Evolutionary conservation across 2,888 invertebrate genomes (phyloP), one percentile per base, ranked within the genome.

Genomic region (Phlogophora meticulosa): DNA sequence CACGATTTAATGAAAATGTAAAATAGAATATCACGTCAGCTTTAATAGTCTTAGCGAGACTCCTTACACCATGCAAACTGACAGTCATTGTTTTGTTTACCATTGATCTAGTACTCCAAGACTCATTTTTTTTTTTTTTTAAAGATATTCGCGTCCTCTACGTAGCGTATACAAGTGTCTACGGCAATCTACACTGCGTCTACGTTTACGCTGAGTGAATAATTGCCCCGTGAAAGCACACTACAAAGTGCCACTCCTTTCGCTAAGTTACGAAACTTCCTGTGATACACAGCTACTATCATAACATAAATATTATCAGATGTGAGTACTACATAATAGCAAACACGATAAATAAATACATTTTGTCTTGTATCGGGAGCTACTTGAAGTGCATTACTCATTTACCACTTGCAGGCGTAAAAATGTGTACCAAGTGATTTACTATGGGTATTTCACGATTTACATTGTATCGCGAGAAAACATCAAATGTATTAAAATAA

Each of bases 401-500:
- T 60, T 4, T 4, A 45, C 11, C 24, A 42, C 57, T 77, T 58
- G 49, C 51, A 46, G 28, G 15, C 28, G n/a, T 43, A 52, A 32
- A 38, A 57, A 38, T 46, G 40, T 72, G 51, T 17, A 13, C 22
- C 38, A 22, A 15, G 49, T 74, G 61, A 68, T 71, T 69, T 65
- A 57, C 32, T 45, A 58, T 17, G 55, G 63, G 66, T 65, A 59
- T 70, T 66, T 66, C 49, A 55, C 32, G 28, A 58, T 58, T 69
- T 34, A 61, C 68, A 60, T 63, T 55, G 24, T 71, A 74, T 76
- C 58, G 15, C 51, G 34, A 65, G 72, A 72, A 74, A 56, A 43
- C 40, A 71, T 72, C 59, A 63, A 73, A 76, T 72, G 45, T 59
- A n/a, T n/a, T n/a, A n/a, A n/a, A n/a, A n/a, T n/a, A n/a, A n/a